Evolutionary conservation across 2,888 invertebrate species (phyloP).

Genomic region (Meiosimyza decipiens): DNA sequence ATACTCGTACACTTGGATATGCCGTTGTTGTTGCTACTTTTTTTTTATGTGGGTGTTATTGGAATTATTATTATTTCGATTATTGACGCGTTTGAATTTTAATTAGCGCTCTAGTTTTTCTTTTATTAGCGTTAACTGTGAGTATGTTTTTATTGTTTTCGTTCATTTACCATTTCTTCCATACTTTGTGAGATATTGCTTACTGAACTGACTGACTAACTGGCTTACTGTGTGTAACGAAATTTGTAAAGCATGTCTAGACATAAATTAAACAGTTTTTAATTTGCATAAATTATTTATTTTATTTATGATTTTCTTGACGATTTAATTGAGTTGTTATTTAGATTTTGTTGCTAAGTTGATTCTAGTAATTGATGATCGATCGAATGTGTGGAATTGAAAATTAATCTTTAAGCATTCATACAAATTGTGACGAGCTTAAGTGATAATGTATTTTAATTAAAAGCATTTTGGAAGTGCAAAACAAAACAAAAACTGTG

Average conservation of each 20-base stretch:
- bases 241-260: conserved; percentile 24
- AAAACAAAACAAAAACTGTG: no score
- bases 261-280: conserved; percentile 25
- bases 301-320: conserved; percentile 10
- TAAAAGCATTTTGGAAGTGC: no score
- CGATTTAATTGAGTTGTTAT: conserved; percentile 28
- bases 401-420: conserved; percentile 8
- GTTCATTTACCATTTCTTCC: neutral
- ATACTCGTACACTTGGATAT: no score
- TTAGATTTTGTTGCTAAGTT: neutral
- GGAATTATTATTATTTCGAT: conserved; percentile 37
- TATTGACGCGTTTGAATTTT: conserved; percentile 43
- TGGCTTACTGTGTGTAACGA: neutral
- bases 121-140: neutral
- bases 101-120: conserved; percentile 40
- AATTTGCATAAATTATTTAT: conserved; percentile 29
- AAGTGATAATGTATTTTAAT: no score
- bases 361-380: conserved; percentile 7
- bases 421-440: no score
- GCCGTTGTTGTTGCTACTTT: no score
- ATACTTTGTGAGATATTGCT: neutral
- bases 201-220: neutral
- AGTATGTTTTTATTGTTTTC: conserved; percentile 7
- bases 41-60: conserved; percentile 13
- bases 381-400: conserved; percentile 22